Base-by-base conservation (phyloP, 2,888 invertebrate genomes). In the Ernsta delagoae region DNA sequence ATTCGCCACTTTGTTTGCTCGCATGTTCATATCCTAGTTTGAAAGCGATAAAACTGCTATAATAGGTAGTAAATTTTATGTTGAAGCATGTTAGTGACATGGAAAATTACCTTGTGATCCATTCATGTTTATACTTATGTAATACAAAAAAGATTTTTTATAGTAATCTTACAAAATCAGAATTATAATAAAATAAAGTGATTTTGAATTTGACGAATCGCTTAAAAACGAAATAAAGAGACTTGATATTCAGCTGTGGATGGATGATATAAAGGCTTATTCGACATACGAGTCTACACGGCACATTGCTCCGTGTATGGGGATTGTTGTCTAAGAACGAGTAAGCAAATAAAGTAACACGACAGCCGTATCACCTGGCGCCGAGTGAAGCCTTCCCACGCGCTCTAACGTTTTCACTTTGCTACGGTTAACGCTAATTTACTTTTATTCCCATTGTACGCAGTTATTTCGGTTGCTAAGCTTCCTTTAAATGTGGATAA, bases 191-290 rank as follows among this genome's bases (percentile, higher is more conserved):
- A 31, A 31, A 31, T 4, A 11, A 43, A 9, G 11, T 43, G 43
- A 11, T 11, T 11, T 43, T 43, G 50, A 16, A 50, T 3, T 3
- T 50, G 50, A 8, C 50, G 50, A 50, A 50, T 16, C 16, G 8
- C 50, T 50, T 16, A 34, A n/a, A n/a, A 56, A 34, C 24, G 2
- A n/a, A 34, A 34, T 56, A 56, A 54, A n/a, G 48, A 39, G 78
- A 78, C 79, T 83, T 83, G 83, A 82, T 80, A 83, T 79, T 77
- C 78, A 78, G 71, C 77, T 77, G 80, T 83, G 78, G 79, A 74
- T 75, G 82, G 81, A 86, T 87, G 82, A 87, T 86, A 87, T 84
- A 88, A 86, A 83, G 81, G 84, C 83, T 89, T 87, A 87, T 85
- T 86, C 83, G 75, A 79, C 78, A 75, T 79, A 80, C 82, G 76